Base-by-base conservation (phyloP, 2,797 vertebrate genomes). In the Helicolenus hilgendorfi region DNA sequence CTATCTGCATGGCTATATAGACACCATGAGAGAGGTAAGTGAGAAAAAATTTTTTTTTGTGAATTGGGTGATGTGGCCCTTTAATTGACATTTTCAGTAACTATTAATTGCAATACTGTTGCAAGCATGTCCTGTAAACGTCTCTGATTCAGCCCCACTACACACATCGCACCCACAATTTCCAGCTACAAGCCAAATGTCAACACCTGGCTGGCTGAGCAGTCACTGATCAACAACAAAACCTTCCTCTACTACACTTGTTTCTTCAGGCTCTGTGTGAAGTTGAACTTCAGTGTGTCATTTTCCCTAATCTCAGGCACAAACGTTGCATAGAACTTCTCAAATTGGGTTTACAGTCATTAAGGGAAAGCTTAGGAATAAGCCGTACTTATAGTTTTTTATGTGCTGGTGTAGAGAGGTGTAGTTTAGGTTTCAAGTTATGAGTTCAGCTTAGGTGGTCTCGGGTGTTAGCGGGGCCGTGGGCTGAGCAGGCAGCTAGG, bases 381-480 rank as follows among this genome's bases (percentile, higher is more conserved):
- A 83, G 72, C 56, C 64, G 3, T 35, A 72, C 74, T 81, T 84
- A 68, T 56, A 60, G 65, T 45, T 78, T 84, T 77, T 53, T 64
- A 79, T 35, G 27, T 74, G 76, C 65, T 64, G 64, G 70, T 72
- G 83, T 53, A 73, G 74, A 72, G 83, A 76, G 80, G 58, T 92
- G 77, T 85, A 81, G 92, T 84, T 86, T 81, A 74, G 85, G 90
- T 92, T 92, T 91, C 85, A 91, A 71, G 77, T 88, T 91, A 87
- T 80, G 89, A 91, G 91, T 86, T 94, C 90, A 86, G 85, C 90
- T 89, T 91, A 89, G 95, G 95, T 95, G 92, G 92, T 95, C 95
- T 76, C 10, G 41, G 67, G 81, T 83, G 83, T 89, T 72, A 55
- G 73, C 13, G 26, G 64, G 76, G 72, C 63, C 4, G 22, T 81